These are phyloP conservation scores for Mormyrops attenuatus DNA, from an alignment of 2,797 vertebrate species.

Conservation along the genomic window DNA sequence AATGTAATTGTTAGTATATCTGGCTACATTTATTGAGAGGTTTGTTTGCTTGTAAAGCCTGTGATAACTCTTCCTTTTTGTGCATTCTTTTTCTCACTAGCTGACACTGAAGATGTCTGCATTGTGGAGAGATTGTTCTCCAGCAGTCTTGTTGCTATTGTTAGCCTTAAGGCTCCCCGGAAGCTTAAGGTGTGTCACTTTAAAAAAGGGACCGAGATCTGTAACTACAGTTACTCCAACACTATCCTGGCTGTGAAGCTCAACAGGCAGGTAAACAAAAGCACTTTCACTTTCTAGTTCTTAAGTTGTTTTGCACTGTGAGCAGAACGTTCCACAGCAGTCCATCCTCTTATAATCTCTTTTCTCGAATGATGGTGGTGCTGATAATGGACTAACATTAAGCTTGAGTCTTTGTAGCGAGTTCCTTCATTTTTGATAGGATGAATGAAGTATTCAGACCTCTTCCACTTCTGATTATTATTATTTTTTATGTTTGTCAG, in stretches of 20 bases:
- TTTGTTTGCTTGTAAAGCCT: background rate
- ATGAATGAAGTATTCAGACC: background rate
- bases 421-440: background rate
- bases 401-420: background rate
- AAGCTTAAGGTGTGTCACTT: constrained; percentile 99
- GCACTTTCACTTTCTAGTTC: background rate
- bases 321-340: background rate
- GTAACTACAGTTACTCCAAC: constrained; percentile 99
- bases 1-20: background rate
- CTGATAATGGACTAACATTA: background rate
- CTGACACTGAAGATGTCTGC: constrained; percentile 95
- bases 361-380: background rate
- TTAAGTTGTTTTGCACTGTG: background rate
- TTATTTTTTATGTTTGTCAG: constrained; percentile 49
- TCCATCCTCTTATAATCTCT: background rate
- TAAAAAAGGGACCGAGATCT: constrained; percentile 98
- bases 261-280: constrained; percentile 81
- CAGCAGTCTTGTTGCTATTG: constrained; percentile 94
- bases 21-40: background rate
- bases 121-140: constrained; percentile 97
- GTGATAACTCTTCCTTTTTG: background rate
- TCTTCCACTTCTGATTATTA: background rate
- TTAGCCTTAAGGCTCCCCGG: constrained; percentile 94
- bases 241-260: constrained; percentile 96
- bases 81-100: constrained; percentile 48